Evolutionary conservation across 1,140 invertebrate genomes (phyloP).

Genomic region (Coenobita brevimanus): DNA sequence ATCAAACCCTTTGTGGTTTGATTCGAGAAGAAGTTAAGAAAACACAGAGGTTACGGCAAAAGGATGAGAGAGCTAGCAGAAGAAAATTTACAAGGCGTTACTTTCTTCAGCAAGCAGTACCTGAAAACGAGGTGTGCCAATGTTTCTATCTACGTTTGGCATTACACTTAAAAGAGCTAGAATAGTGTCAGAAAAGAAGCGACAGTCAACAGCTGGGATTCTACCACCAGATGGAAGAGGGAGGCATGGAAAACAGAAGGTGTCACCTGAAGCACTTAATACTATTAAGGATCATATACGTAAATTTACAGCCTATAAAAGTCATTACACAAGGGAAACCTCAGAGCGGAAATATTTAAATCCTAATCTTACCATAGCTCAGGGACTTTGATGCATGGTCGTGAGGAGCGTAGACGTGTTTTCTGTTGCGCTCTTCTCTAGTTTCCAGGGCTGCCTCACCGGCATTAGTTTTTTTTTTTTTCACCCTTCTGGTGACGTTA

Average conservation of each 20-base stretch:
- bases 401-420: too few relatives aligned
- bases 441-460: too few relatives aligned
- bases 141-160: conserved; percentile 16
- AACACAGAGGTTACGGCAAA: not conserved
- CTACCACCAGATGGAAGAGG: conserved; percentile 8
- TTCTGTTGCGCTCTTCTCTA: too few relatives aligned
- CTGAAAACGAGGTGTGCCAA: conserved; percentile 26
- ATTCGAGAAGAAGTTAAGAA: conserved; percentile 10
- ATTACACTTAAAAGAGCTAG: not conserved
- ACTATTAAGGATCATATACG: conserved; percentile 10
- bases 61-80: not conserved
- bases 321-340: conserved; percentile 1
- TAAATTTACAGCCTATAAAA: not conserved
- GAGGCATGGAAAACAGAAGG: conserved; percentile 1
- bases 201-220: not conserved
- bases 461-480: too few relatives aligned
- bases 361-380: conserved; percentile 19
- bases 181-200: not conserved
- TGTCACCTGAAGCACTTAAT: not conserved
- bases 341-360: conserved; percentile 36
- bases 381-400: too few relatives aligned
- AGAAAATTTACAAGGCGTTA: conserved; percentile 27
- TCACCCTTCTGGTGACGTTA: too few relatives aligned
- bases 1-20: conserved; percentile 10
- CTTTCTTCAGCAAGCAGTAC: conserved; percentile 21